Evolutionary conservation across 53 echinoderm and acorn worm species (phyloP).

Genomic region (Holothuria leucospilota): DNA sequence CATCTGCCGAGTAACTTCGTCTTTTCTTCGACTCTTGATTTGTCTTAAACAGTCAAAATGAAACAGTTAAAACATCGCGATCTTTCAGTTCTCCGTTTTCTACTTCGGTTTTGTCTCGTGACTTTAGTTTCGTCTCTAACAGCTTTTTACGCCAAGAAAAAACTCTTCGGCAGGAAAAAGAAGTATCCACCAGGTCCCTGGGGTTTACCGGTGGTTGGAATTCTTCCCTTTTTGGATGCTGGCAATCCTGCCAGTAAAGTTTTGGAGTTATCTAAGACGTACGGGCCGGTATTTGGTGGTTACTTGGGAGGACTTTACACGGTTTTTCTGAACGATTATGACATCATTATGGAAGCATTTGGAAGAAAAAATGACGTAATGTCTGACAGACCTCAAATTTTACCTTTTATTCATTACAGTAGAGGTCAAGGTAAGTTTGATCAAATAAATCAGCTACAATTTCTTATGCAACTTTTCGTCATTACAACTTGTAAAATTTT

Average conservation of each 20-base stretch:
- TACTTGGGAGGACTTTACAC: constrained; percentile 12
- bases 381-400: constrained; percentile 17
- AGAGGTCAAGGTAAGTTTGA: constrained; percentile 33
- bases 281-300: constrained; percentile 21
- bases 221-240: not conserved
- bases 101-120: constrained; percentile 16
- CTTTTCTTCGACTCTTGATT: too few species aligned
- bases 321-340: constrained; percentile 25
- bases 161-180: not conserved
- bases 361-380: constrained; percentile 1
- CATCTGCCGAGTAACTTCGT: too few species aligned
- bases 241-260: constrained; percentile 32
- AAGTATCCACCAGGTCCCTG: constrained; percentile 27
- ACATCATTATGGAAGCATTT: constrained; percentile 6
- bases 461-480: not conserved
- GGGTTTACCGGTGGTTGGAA: constrained; percentile 21
- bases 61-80: not conserved
- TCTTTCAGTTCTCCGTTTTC: constrained; percentile 5
- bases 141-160: not conserved
- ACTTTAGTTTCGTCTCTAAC: not conserved
- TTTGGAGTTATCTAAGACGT: constrained; percentile 8
- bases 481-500: too few species aligned
- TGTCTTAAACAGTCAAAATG: not conserved
- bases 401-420: constrained; percentile 19
- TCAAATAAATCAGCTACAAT: not conserved